A percentile compares a stretch with the other conserved stretches of the same genome.
phyloP scores from a whole-genome alignment of 2,888 invertebrate species.

The Dolomedes plantarius region DNA sequence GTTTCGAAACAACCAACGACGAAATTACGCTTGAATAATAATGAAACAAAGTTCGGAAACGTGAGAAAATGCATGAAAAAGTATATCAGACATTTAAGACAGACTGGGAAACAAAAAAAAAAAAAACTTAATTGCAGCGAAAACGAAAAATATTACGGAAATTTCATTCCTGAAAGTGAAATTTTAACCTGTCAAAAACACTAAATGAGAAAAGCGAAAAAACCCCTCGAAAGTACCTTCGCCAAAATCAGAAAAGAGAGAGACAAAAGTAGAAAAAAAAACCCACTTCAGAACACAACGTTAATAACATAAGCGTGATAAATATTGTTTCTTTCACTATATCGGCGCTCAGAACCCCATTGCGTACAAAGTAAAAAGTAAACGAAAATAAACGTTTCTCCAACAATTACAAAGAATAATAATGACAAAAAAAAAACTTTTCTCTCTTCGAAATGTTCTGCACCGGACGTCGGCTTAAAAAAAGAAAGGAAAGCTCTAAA shows the following conservation, averaged over 20 bases:
- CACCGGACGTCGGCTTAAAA: constrained; percentile 41
- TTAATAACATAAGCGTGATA: constrained; percentile 35
- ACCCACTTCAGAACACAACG: constrained; percentile 14
- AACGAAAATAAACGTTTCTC: constrained; percentile 7
- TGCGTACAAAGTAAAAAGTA: background rate
- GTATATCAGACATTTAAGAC: no score
- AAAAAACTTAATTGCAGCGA: no score
- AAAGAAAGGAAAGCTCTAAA: constrained; percentile 30
- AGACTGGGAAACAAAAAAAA: no score
- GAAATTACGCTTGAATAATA: no score
- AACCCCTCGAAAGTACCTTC: background rate
- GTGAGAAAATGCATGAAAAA: no score
- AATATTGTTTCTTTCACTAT: constrained; percentile 33
- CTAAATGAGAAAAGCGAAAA: background rate
- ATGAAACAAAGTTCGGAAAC: no score
- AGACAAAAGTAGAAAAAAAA: background rate
- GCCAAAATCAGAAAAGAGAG: background rate
- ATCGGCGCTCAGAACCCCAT: background rate
- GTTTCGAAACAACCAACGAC: no score
- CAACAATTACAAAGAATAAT: constrained; percentile 1
- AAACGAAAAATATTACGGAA: no score
- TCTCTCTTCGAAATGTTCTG: constrained; percentile 21
- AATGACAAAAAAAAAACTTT: constrained; percentile 13
- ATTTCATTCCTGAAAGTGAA: no score
- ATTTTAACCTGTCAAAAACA: background rate